Base-by-base conservation (phyloP, 2,113 vertebrate genomes). In the Gallinago media region DNA sequence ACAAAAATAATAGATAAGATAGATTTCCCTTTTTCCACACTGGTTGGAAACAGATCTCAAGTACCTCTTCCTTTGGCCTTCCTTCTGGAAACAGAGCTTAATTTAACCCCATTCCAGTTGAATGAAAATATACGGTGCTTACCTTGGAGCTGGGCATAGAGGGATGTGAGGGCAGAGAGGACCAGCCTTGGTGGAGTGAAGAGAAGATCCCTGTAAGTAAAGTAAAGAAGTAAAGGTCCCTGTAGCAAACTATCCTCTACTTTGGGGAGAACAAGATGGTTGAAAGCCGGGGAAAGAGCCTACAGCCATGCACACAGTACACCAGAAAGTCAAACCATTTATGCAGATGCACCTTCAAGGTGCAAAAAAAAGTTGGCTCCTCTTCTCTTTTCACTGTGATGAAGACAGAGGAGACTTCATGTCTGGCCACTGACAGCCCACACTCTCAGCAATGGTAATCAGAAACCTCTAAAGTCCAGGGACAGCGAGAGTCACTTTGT, bases 71-170 rank as follows among this genome's bases (percentile, higher is more conserved):
- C 44, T 83, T 42, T 46, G 46, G 36, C 10, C 38, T 47, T 47
- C 47, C 47, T 47, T 47, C 47, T 47, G 83, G 59, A 61, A 91
- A 74, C 6, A 88, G 15, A 73, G 44, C 25, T 86, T 76, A 25
- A 70, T 80, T 92, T 40, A 91, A 81, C 20, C 8, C 20, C 34
- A 18, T 8, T 6, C 8, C n/a, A 46, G 19, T 84, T 80, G 20
- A 31, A 21, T 74, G 59, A 87, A 89, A 81, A 58, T 27, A 77
- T 1, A 15, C 0, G 0, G 55, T 32, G 10, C 44, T 12, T 71
- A 0, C 50, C 50, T 78, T 7, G 1, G 26, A 4, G 42, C 66
- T 4, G 1, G 2, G 38, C 52, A 36, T 0, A 38, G 52, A 87
- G 26, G 7, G 20, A 23, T 27, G 4, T 3, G 75, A 84, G 42